Conservation (phyloP, 1,140 invertebrate genomes). For the Ceratina calcarata region DNA sequence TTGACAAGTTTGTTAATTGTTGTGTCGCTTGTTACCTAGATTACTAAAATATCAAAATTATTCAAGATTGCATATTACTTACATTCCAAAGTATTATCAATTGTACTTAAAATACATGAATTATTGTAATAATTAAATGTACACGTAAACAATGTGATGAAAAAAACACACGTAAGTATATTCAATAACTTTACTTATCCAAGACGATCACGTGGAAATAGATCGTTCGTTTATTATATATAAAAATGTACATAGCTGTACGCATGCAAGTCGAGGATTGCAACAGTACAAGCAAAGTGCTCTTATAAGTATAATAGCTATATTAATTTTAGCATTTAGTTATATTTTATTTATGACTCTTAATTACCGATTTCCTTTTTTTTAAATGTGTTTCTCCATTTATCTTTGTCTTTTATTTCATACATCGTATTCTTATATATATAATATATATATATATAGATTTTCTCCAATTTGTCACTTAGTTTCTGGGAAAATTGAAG, state of each 20-base stretch:
- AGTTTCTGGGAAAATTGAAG: conserved; percentile 64
- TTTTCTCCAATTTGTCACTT: conserved; percentile 46
- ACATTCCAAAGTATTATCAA: background rate
- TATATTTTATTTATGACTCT: conserved; percentile 68
- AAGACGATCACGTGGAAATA: conserved; percentile 50
- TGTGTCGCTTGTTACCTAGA: background rate
- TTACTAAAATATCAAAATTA: conserved; percentile 14
- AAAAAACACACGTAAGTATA: conserved; percentile 51
- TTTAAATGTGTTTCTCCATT: conserved; percentile 66
- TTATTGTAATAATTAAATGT: background rate
- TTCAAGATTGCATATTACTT: background rate
- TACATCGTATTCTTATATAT: conserved; percentile 60
- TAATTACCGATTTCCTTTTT: conserved; percentile 59
- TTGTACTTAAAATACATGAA: conserved; percentile 26
- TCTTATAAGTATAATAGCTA: conserved; percentile 71
- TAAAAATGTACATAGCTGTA: conserved; percentile 77
- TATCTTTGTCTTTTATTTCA: conserved; percentile 61
- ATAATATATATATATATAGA: conserved; percentile 61
- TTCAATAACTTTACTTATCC: conserved; percentile 67
- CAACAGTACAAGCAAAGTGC: conserved; percentile 76
- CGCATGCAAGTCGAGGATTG: conserved; percentile 75
- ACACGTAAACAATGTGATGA: conserved; percentile 23
- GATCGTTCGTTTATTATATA: conserved; percentile 69
- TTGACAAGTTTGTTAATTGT: background rate
- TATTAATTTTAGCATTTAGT: conserved; percentile 68